These are phyloP conservation scores for Electrophaes corylata DNA, from an alignment of 2,888 invertebrate genomes.

Conservation along the genomic window DNA sequence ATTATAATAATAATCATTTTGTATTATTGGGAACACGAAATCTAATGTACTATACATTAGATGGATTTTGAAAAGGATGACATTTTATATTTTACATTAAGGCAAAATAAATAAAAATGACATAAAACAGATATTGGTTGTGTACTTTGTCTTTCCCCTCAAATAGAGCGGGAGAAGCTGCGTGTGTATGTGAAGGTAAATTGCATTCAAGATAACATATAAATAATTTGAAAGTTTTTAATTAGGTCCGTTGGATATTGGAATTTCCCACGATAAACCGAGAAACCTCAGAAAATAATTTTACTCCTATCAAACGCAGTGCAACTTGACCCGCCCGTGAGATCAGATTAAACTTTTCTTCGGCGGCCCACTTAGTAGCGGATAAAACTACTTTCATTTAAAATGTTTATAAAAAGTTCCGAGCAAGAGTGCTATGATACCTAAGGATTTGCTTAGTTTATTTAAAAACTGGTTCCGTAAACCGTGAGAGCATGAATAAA, in stretches of 20 bases:
- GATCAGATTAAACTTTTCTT: slow-evolving; percentile 50
- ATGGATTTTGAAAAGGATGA: too few relatives aligned
- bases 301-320: slow-evolving; percentile 38
- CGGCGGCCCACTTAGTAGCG: slow-evolving; percentile 46
- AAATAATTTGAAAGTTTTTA: slow-evolving; percentile 14
- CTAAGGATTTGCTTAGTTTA: slow-evolving; percentile 24
- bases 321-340: slow-evolving; percentile 40
- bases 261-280: not conserved
- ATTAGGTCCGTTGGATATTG: slow-evolving; percentile 16
- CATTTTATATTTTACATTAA: too few relatives aligned
- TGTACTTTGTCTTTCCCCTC: too few relatives aligned
- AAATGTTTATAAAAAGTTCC: slow-evolving; percentile 45
- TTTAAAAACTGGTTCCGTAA: slow-evolving; percentile 29
- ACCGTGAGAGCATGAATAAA: slow-evolving; percentile 22
- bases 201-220: too few relatives aligned
- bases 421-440: slow-evolving; percentile 36
- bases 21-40: too few relatives aligned
- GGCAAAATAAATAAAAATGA: too few relatives aligned
- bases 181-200: too few relatives aligned
- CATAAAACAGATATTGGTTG: too few relatives aligned
- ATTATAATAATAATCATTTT: too few relatives aligned
- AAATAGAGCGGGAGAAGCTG: too few relatives aligned
- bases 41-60: too few relatives aligned
- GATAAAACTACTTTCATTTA: slow-evolving; percentile 48
- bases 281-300: slow-evolving; percentile 30